Conservation (phyloP, 2,113 vertebrate species). For the Meles meles region DNA sequence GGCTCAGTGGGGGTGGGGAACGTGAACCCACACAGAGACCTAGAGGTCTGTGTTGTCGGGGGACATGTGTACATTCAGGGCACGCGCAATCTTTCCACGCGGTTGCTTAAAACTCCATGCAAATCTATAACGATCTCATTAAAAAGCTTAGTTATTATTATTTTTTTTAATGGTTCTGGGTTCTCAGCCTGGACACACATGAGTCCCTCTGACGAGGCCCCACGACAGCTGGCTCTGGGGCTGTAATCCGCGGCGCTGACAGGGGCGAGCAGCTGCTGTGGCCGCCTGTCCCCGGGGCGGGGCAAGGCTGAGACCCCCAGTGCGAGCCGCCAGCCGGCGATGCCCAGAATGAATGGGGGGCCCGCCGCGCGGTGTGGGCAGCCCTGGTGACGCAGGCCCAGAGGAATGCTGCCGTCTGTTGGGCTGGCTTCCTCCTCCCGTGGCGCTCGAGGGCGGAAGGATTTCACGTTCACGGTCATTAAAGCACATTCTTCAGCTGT, state of each 20-base stretch:
- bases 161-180: not conserved
- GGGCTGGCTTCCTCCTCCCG: not conserved
- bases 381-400: not conserved
- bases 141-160: not conserved
- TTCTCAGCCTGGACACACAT: fast-evolving
- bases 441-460: not conserved
- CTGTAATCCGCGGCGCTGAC: not conserved
- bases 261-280: constrained; percentile 34
- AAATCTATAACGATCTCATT: not conserved
- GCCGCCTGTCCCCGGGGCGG: fast-evolving
- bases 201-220: not conserved
- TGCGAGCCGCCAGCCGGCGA: not conserved
- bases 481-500: not conserved
- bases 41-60: fast-evolving
- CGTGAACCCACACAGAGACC: fast-evolving
- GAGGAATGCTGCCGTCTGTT: not conserved
- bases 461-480: fast-evolving
- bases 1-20: not conserved
- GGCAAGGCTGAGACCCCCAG: not conserved
- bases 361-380: not conserved
- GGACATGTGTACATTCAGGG: fast-evolving
- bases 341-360: not conserved
- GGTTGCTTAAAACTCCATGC: fast-evolving
- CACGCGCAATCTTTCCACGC: fast-evolving
- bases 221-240: not conserved